These are phyloP conservation scores for Phaenicophaeus curvirostris DNA, from an alignment of 2,797 vertebrate genomes.

Conservation along the genomic window DNA sequence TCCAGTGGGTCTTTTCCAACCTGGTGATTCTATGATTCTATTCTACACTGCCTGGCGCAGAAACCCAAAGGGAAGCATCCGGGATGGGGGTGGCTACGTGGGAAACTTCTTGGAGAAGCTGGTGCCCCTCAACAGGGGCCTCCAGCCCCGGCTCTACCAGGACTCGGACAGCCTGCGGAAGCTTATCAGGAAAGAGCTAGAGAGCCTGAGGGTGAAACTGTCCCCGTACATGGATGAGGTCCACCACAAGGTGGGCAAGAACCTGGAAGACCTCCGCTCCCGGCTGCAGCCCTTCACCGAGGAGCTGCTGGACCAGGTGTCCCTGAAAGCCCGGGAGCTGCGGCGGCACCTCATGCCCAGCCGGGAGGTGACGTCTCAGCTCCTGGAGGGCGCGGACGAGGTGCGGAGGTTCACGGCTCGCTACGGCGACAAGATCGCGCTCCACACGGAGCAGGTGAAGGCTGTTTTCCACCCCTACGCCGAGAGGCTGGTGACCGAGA, in stretches of 20 bases:
- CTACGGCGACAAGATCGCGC: slow-evolving; percentile 68
- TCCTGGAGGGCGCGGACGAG: slow-evolving; percentile 80
- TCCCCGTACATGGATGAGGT: slow-evolving; percentile 71
- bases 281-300: slow-evolving; percentile 74
- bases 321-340: slow-evolving; percentile 30
- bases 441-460: slow-evolving; percentile 71
- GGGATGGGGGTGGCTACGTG: slow-evolving; percentile 43
- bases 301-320: slow-evolving; percentile 76
- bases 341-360: slow-evolving; percentile 60
- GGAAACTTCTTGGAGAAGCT: slow-evolving; percentile 48
- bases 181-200: slow-evolving; percentile 74
- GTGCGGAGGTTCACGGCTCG: slow-evolving; percentile 77
- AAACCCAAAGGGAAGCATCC: slow-evolving; percentile 54
- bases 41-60: slow-evolving; percentile 9
- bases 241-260: slow-evolving; percentile 70
- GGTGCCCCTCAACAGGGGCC: slow-evolving; percentile 23
- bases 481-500: slow-evolving; percentile 77
- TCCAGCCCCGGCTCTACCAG: background rate
- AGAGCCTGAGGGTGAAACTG: slow-evolving; percentile 70
- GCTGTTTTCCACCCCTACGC: slow-evolving; percentile 72
- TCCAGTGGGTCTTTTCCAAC: no score
- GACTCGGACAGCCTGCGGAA: slow-evolving; percentile 43
- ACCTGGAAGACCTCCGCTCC: slow-evolving; percentile 71
- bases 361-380: slow-evolving; percentile 61
- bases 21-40: no score